These are phyloP conservation scores for Aythya baeri DNA, from an alignment of 2,113 vertebrate genomes.

Conservation along the genomic window DNA sequence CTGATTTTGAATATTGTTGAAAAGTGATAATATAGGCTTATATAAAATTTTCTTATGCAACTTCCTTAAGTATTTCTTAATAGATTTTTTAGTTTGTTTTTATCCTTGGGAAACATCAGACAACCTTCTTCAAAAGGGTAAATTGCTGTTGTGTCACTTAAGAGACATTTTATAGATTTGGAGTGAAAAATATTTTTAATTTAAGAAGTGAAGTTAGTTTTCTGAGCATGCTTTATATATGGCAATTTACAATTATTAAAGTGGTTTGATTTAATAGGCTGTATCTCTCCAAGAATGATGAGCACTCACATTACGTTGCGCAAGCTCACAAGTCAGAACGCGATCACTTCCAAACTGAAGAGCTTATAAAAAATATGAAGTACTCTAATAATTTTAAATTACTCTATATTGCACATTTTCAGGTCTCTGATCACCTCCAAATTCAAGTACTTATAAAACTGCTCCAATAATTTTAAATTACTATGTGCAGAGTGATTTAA, in stretches of 20 bases:
- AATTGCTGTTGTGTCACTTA: slow-evolving; percentile 29
- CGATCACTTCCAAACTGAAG: slow-evolving; percentile 68
- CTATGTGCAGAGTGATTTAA: slow-evolving; percentile 76
- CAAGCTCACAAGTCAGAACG: slow-evolving; percentile 69
- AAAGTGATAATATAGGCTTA: not conserved
- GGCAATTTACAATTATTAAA: slow-evolving; percentile 65
- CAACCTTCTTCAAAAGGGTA: not conserved
- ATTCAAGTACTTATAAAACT: slow-evolving; percentile 81
- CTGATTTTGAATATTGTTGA: not conserved
- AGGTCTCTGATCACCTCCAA: slow-evolving; percentile 81
- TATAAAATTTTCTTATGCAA: not conserved
- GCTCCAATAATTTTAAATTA: slow-evolving; percentile 82
- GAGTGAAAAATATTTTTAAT: slow-evolving; percentile 74
- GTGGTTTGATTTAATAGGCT: slow-evolving; percentile 66
- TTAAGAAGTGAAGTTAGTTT: slow-evolving; percentile 55
- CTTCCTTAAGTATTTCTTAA: not conserved
- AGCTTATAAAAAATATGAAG: slow-evolving; percentile 78
- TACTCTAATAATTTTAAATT: slow-evolving; percentile 82
- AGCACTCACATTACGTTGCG: slow-evolving; percentile 36
- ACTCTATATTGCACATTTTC: slow-evolving; percentile 74
- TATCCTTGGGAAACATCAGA: not conserved
- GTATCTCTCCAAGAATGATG: slow-evolving; percentile 41
- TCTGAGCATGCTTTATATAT: slow-evolving; percentile 34
- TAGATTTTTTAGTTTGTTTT: not conserved
- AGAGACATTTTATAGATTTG: slow-evolving; percentile 17